These are phyloP conservation scores for Cryptotis parvus DNA, from an alignment of 2,113 vertebrate genomes.

Conservation along the genomic window DNA sequence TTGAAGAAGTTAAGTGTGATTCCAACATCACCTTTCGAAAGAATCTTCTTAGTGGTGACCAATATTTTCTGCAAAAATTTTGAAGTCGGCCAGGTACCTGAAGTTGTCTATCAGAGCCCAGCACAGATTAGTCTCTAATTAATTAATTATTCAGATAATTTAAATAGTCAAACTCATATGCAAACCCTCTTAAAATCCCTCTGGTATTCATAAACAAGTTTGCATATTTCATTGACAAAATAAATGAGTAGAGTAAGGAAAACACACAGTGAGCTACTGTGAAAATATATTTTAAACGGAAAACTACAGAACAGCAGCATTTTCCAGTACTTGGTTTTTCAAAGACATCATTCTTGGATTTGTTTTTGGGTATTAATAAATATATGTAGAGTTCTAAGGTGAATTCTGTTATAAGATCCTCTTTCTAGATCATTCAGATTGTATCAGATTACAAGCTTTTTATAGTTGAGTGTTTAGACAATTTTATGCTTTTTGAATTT, in stretches of 20 bases:
- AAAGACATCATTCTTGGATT: slow-evolving; percentile 30
- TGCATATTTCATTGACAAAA: neutral
- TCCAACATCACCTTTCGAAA: neutral
- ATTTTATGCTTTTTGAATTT: slow-evolving; percentile 2
- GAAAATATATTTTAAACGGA: slow-evolving; percentile 29
- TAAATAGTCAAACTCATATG: slow-evolving; percentile 1
- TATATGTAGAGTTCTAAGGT: neutral
- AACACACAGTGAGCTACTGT: neutral
- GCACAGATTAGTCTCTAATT: neutral
- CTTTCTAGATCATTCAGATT: slow-evolving; percentile 13
- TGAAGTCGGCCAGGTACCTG: neutral
- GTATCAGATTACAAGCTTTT: neutral
- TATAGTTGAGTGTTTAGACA: slow-evolving; percentile 5
- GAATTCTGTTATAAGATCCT: slow-evolving; percentile 24
- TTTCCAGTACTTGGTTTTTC: slow-evolving; percentile 16
- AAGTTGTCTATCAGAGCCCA: neutral
- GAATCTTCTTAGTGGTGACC: neutral
- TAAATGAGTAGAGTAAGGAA: neutral
- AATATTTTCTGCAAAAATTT: neutral
- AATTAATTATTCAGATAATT: neutral
- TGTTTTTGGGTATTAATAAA: slow-evolving; percentile 34
- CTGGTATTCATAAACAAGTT: neutral
- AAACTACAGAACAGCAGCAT: neutral
- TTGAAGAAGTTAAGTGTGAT: slow-evolving; percentile 17
- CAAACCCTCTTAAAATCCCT: neutral